Evolutionary conservation across 2,113 vertebrate genomes (phyloP).

Genomic region (Colossoma macropomum): DNA sequence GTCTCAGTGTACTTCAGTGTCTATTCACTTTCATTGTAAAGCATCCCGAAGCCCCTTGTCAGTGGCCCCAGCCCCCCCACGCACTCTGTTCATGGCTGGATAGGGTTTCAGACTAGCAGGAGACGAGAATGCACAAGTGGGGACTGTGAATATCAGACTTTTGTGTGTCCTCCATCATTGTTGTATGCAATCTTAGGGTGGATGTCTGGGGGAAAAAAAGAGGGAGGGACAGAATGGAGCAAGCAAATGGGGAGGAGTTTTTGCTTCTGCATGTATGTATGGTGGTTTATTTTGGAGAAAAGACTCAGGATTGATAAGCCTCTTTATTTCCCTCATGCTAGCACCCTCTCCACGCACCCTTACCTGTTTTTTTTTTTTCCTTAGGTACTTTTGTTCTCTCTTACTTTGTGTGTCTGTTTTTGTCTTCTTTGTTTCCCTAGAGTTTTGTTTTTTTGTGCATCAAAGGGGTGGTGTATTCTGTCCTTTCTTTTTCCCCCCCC

Average conservation of each 20-base stretch:
- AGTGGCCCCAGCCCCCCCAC: constrained; percentile 29
- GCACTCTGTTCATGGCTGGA: constrained; percentile 50
- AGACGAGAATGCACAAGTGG: constrained; percentile 77
- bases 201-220: constrained; percentile 33
- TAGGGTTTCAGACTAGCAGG: constrained; percentile 75
- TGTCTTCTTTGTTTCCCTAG: constrained; percentile 59
- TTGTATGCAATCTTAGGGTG: constrained; percentile 46
- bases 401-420: constrained; percentile 33
- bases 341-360: constrained; percentile 51
- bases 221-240: constrained; percentile 23
- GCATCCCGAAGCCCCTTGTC: constrained; percentile 53
- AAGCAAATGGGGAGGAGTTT: constrained; percentile 39
- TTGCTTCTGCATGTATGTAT: constrained; percentile 26
- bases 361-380: constrained; percentile 30
- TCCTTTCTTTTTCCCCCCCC: constrained; percentile 42
- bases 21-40: constrained; percentile 62
- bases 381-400: constrained; percentile 46
- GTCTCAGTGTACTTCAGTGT: constrained; percentile 44
- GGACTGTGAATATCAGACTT: constrained; percentile 72
- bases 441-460: constrained; percentile 58
- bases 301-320: constrained; percentile 68
- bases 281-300: constrained; percentile 43
- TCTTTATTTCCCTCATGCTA: constrained; percentile 59
- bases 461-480: constrained; percentile 2
- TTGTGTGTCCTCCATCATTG: constrained; percentile 57